Conservation (phyloP, 1,140 invertebrate genomes). For the Drosophila tropicalis region DNA sequence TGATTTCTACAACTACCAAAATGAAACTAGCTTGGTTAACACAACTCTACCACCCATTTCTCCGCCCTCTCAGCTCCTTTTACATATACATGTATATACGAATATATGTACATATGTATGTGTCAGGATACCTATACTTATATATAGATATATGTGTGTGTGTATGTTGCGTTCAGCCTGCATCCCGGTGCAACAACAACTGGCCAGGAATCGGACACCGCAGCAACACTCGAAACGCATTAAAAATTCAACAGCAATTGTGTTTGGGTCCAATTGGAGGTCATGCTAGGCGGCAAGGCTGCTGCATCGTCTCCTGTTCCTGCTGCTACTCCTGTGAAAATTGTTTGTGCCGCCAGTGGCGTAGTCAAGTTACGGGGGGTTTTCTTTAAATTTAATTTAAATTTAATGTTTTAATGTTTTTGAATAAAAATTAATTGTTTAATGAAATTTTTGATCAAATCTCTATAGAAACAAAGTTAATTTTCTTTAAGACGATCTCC, state of each 20-base stretch:
- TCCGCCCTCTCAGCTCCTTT: neutral
- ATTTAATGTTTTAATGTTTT: too few species aligned
- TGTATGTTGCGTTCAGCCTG: slow-evolving; percentile 14
- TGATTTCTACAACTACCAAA: slow-evolving; percentile 43
- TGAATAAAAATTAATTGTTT: too few species aligned
- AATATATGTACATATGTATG: neutral
- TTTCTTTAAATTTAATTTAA: too few species aligned
- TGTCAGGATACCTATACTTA: too few species aligned
- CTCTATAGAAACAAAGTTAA: too few species aligned
- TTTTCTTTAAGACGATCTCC: too few species aligned
- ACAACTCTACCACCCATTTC: neutral
- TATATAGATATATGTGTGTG: slow-evolving; percentile 6
- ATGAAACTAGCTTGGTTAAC: slow-evolving; percentile 2
- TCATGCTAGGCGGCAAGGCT: slow-evolving; percentile 31
- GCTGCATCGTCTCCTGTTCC: neutral
- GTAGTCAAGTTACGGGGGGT: neutral
- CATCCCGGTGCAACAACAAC: slow-evolving; percentile 15
- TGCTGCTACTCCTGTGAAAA: neutral
- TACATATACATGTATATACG: neutral
- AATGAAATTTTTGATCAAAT: too few species aligned
- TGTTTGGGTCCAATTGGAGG: slow-evolving; percentile 65
- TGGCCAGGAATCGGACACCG: slow-evolving; percentile 19
- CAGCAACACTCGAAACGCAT: slow-evolving; percentile 55
- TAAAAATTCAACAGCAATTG: slow-evolving; percentile 71
- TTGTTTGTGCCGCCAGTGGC: slow-evolving; percentile 22